Evolutionary conservation across 2,888 invertebrate species (phyloP).

Genomic region (Oxystoma pomonae): DNA sequence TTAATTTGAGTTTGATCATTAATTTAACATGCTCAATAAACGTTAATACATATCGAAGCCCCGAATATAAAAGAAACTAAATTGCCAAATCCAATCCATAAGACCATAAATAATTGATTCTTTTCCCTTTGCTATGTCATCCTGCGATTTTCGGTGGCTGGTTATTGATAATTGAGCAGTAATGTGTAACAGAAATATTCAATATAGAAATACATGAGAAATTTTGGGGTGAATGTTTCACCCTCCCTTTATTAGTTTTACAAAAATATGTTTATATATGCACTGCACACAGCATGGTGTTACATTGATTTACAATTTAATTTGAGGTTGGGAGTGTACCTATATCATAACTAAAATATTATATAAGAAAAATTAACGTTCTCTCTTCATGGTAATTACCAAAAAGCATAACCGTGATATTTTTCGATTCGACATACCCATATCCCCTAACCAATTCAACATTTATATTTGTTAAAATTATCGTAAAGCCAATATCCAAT

Average conservation of each 20-base stretch:
- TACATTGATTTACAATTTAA: background rate
- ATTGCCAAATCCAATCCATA: background rate
- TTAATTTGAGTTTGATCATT: background rate
- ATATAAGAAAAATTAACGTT: too few species aligned
- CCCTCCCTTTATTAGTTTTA: background rate
- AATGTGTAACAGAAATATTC: background rate
- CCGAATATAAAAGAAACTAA: background rate
- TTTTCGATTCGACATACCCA: too few species aligned
- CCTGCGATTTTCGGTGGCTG: background rate
- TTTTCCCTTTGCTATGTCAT: background rate
- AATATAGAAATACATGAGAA: background rate
- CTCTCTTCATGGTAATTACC: too few species aligned
- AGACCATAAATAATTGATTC: background rate
- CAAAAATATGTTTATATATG: background rate
- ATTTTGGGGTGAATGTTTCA: background rate
- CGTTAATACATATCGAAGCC: background rate
- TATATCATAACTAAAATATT: too few species aligned
- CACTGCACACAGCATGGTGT: background rate
- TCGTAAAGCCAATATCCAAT: too few species aligned
- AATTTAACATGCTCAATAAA: background rate
- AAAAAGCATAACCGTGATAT: too few species aligned
- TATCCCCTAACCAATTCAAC: too few species aligned
- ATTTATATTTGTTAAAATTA: too few species aligned
- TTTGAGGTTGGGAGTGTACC: too few species aligned
- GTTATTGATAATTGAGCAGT: background rate